These are phyloP conservation scores for Harlomillsia oculata DNA, from an alignment of 1,140 invertebrate species.

Conservation along the genomic window DNA sequence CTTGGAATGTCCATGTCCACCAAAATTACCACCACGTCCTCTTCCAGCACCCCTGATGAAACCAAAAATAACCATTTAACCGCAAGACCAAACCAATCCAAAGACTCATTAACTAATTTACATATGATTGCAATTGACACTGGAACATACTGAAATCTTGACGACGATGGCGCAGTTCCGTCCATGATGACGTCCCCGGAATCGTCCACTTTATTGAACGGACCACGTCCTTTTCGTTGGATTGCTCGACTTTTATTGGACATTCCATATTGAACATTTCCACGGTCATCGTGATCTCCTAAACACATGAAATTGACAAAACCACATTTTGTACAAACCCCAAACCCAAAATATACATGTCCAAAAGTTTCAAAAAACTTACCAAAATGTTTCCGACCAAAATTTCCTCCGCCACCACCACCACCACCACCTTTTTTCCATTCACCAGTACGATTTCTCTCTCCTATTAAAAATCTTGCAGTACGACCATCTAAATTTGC, in stretches of 20 bases:
- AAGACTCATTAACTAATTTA: neutral
- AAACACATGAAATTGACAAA: neutral
- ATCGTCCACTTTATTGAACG: conserved; percentile 9
- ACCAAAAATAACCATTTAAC: neutral
- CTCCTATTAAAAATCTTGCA: conserved; percentile 4
- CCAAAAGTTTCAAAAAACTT: no score
- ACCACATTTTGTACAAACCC: neutral
- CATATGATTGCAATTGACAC: neutral
- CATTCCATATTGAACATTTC: neutral
- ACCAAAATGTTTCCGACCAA: conserved; percentile 6
- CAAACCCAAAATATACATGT: neutral
- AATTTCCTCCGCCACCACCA: neutral
- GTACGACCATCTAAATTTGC: conserved; percentile 17
- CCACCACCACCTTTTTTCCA: conserved; percentile 7
- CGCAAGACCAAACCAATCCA: neutral
- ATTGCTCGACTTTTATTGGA: conserved; percentile 15
- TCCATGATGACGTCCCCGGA: conserved; percentile 20
- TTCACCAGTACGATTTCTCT: neutral
- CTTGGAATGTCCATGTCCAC: neutral
- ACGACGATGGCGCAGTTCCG: neutral
- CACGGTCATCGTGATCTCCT: conserved; percentile 1
- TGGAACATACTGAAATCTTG: neutral
- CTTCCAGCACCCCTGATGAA: neutral
- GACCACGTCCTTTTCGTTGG: conserved; percentile 3
- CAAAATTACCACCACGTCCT: neutral